These are phyloP conservation scores for Hoplias malabaricus DNA, from an alignment of 2,113 vertebrate genomes.

Conservation along the genomic window DNA sequence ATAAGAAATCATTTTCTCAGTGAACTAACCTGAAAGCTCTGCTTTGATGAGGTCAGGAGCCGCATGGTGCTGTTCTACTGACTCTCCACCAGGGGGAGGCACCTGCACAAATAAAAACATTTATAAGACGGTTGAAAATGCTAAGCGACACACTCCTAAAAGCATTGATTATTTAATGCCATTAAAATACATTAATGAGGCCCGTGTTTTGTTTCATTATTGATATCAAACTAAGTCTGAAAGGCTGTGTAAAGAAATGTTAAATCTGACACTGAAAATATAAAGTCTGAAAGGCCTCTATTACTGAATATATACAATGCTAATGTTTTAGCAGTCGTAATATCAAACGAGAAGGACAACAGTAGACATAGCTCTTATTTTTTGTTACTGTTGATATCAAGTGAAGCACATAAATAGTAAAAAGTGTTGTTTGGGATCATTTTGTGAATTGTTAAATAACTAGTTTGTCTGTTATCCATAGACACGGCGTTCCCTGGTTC, in stretches of 20 bases:
- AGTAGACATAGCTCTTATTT: not conserved
- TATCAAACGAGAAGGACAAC: not conserved
- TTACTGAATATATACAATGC: not conserved
- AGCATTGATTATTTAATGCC: not conserved
- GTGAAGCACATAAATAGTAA: not conserved
- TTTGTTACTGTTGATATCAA: too few species aligned
- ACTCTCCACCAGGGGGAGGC: constrained; percentile 74
- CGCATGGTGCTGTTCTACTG: constrained; percentile 65
- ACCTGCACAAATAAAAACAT: constrained; percentile 66
- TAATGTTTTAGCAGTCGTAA: not conserved
- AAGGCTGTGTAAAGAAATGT: too few species aligned
- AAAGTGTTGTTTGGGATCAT: too few species aligned
- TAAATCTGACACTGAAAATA: too few species aligned
- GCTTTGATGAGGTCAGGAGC: constrained; percentile 66
- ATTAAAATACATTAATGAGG: not conserved
- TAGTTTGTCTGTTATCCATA: too few species aligned
- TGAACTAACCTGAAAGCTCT: constrained; percentile 70
- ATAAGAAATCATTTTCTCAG: not conserved
- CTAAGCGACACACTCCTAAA: too few species aligned
- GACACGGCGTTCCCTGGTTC: too few species aligned
- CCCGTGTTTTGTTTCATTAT: not conserved
- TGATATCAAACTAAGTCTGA: not conserved
- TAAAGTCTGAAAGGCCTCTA: too few species aligned
- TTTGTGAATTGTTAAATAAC: too few species aligned
- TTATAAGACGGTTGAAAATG: too few species aligned